Evolutionary conservation across 2,113 vertebrate genomes (phyloP).

Genomic region (Salvelinus fontinalis): DNA sequence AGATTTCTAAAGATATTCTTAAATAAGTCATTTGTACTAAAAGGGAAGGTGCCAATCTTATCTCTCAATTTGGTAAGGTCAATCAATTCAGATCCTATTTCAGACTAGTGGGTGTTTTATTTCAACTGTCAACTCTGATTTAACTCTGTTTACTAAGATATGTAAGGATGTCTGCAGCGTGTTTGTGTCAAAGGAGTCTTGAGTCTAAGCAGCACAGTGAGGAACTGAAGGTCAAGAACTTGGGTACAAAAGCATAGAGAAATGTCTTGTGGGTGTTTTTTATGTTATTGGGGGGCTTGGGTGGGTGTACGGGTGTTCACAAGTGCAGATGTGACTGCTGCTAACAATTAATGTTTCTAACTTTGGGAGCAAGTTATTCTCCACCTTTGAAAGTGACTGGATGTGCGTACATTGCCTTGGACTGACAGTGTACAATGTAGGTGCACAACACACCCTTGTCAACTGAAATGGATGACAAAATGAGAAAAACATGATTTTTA

Average conservation of each 20-base stretch:
- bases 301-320: background rate
- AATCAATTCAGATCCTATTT: background rate
- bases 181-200: no score
- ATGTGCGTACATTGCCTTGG: slow-evolving; percentile 13
- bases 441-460: background rate
- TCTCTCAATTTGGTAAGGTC: slow-evolving; percentile 1
- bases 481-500: no score
- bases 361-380: no score
- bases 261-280: no score
- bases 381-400: no score
- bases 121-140: no score
- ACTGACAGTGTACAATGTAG: slow-evolving; percentile 13
- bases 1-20: slow-evolving; percentile 51
- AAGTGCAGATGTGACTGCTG: slow-evolving; percentile 4
- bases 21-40: slow-evolving; percentile 53
- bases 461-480: no score
- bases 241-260: no score
- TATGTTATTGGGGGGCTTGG: slow-evolving; percentile 3
- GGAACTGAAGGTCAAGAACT: no score
- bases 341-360: no score
- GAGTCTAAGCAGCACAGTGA: no score
- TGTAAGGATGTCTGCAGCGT: background rate
- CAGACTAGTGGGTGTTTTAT: background rate
- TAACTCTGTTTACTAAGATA: slow-evolving; percentile 1
- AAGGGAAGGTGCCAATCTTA: slow-evolving; percentile 15